Evolutionary conservation across 2,888 invertebrate species (phyloP).

Genomic region (Drosophila tripunctata): DNA sequence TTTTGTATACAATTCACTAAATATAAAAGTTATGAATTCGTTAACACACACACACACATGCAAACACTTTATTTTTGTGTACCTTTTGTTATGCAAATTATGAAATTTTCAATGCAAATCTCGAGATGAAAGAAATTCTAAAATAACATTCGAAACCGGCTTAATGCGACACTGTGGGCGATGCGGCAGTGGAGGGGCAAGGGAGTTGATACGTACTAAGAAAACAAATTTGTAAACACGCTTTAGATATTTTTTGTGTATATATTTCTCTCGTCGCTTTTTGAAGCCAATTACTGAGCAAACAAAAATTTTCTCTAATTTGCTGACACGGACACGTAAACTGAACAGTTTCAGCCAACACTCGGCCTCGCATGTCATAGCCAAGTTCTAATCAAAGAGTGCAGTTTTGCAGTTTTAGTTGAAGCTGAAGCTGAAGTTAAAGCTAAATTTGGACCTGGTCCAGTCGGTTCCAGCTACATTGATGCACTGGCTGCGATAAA

Average conservation of each 20-base stretch:
- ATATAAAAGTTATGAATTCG: constrained; percentile 23
- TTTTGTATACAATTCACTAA: constrained; percentile 23
- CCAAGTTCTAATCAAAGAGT: constrained; percentile 69
- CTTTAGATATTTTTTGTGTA: constrained; percentile 21
- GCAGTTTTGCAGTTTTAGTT: constrained; percentile 28
- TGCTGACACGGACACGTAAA: constrained; percentile 69
- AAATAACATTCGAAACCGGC: constrained; percentile 33
- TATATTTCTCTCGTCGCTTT: constrained; percentile 14
- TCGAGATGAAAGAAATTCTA: constrained; percentile 38
- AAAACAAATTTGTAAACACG: constrained; percentile 50
- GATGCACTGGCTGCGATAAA: constrained; percentile 75
- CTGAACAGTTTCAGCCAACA: constrained; percentile 17
- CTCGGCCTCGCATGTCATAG: constrained; percentile 67
- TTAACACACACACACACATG: neutral
- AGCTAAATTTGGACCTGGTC: constrained; percentile 34
- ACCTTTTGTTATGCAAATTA: constrained; percentile 68
- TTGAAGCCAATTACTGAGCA: constrained; percentile 69
- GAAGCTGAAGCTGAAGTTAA: constrained; percentile 11
- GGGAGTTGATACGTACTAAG: neutral
- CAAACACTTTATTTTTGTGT: constrained; percentile 12
- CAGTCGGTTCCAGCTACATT: constrained; percentile 33
- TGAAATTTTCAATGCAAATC: constrained; percentile 63
- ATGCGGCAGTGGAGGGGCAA: neutral
- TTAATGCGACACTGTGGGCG: constrained; percentile 8
- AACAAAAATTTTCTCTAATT: constrained; percentile 75